A percentile compares a stretch with the other conserved stretches of the same genome.
These are phyloP conservation scores for Amazona finschi DNA, from an alignment of 2,797 vertebrate species.

Conservation along the genomic window DNA sequence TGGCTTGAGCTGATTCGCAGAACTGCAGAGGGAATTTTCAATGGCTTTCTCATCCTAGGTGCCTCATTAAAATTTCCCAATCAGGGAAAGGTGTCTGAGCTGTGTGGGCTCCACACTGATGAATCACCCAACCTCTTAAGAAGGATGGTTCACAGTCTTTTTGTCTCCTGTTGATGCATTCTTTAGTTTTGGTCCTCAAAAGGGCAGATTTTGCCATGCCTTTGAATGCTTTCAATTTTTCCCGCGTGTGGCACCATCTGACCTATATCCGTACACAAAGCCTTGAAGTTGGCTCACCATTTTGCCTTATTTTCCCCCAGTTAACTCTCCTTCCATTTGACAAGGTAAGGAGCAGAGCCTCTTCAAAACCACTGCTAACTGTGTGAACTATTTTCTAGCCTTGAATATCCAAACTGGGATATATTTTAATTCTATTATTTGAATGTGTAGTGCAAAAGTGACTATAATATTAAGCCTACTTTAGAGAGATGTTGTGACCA, in stretches of 20 bases:
- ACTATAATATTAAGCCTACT: neutral
- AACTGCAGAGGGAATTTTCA: conserved; percentile 41
- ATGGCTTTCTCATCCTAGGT: conserved; percentile 42
- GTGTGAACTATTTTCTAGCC: conserved; percentile 18
- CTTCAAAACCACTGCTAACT: neutral
- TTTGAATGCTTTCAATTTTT: conserved; percentile 31
- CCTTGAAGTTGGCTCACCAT: conserved; percentile 33
- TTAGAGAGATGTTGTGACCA: neutral
- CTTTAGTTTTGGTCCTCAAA: conserved; percentile 46
- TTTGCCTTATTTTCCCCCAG: neutral
- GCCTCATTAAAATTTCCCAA: conserved; percentile 68
- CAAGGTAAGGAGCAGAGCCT: neutral
- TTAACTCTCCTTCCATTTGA: conserved; percentile 9
- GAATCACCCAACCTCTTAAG: conserved; percentile 30
- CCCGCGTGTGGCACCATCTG: neutral
- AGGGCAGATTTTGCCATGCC: conserved; percentile 33
- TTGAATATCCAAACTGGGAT: neutral
- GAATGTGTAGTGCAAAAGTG: neutral
- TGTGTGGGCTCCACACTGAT: neutral
- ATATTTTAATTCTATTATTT: conserved; percentile 3
- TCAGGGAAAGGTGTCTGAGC: conserved; percentile 44
- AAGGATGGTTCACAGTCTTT: conserved; percentile 13
- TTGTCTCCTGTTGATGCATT: conserved; percentile 33
- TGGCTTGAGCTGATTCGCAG: conserved; percentile 33
- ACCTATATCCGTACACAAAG: conserved; percentile 44